Evolutionary conservation across 2,797 vertebrate species (phyloP).

Genomic region (Falco peregrinus): DNA sequence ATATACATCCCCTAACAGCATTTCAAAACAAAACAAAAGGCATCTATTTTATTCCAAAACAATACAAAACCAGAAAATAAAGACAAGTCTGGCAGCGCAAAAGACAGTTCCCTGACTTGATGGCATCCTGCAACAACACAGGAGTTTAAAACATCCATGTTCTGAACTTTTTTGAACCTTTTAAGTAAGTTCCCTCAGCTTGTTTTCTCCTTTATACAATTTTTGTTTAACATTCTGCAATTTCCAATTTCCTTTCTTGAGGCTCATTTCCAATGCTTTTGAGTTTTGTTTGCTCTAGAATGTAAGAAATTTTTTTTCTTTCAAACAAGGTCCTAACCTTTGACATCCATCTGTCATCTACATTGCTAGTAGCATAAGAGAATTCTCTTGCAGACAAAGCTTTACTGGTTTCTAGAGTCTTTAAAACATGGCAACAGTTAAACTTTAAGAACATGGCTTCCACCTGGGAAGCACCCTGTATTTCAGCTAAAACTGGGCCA

Average conservation of each 20-base stretch:
- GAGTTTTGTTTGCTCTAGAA: not conserved
- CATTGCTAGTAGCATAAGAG: not conserved
- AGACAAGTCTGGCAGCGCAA: not conserved
- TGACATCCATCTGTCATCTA: not conserved
- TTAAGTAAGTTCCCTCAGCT: not conserved
- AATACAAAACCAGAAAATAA: not conserved
- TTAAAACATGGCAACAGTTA: not conserved
- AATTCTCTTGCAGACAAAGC: not conserved
- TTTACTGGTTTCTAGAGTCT: not conserved
- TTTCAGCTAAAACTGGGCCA: not conserved
- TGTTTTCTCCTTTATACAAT: not conserved
- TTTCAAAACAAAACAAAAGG: not conserved
- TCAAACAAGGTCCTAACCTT: not conserved
- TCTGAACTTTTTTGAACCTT: not conserved
- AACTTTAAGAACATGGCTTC: not conserved
- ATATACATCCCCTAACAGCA: not conserved
- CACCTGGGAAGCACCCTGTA: not conserved
- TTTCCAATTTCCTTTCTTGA: not conserved
- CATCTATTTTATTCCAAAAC: not conserved
- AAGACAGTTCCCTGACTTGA: not conserved
- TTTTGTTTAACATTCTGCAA: not conserved
- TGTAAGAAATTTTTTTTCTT: not conserved
- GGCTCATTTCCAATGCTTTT: not conserved
- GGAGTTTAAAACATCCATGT: not conserved
- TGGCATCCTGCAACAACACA: not conserved